phyloP scores from a whole-genome alignment of 2,888 invertebrate species.

The Galerucella calmariensis region DNA sequence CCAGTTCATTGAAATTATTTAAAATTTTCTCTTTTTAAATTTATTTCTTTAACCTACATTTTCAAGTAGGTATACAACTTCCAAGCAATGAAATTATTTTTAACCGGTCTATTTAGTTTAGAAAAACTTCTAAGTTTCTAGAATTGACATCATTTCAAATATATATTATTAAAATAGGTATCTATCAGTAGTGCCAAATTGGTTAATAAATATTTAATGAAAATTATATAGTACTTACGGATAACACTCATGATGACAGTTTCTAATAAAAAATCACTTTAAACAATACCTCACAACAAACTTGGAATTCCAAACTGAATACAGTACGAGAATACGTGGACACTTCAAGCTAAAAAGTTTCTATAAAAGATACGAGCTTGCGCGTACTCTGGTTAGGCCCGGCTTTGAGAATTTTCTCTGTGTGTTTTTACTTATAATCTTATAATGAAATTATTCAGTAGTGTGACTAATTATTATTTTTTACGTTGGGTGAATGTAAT shows the following conservation, averaged over 20 bases:
- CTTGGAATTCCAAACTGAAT: conserved; percentile 49
- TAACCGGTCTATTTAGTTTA: neutral
- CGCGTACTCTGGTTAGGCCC: conserved; percentile 46
- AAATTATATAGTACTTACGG: conserved; percentile 41
- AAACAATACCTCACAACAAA: conserved; percentile 39
- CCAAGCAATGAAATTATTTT: no score
- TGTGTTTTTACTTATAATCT: neutral
- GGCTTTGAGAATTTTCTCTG: conserved; percentile 21
- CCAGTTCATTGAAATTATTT: no score
- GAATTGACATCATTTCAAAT: no score
- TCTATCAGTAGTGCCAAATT: neutral
- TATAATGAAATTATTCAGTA: neutral
- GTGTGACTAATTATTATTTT: neutral
- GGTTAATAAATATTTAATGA: conserved; percentile 8
- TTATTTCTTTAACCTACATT: no score
- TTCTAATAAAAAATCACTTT: conserved; percentile 36
- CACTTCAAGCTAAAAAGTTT: conserved; percentile 37
- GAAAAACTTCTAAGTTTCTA: no score
- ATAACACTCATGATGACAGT: conserved; percentile 47
- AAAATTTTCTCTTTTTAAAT: no score
- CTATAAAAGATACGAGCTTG: conserved; percentile 55
- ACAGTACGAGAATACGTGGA: conserved; percentile 42
- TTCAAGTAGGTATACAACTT: no score
- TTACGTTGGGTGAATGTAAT: no score
- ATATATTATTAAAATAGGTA: neutral